Evolutionary conservation across 2,888 invertebrate species (phyloP).

Genomic region (Zonitis immaculata): DNA sequence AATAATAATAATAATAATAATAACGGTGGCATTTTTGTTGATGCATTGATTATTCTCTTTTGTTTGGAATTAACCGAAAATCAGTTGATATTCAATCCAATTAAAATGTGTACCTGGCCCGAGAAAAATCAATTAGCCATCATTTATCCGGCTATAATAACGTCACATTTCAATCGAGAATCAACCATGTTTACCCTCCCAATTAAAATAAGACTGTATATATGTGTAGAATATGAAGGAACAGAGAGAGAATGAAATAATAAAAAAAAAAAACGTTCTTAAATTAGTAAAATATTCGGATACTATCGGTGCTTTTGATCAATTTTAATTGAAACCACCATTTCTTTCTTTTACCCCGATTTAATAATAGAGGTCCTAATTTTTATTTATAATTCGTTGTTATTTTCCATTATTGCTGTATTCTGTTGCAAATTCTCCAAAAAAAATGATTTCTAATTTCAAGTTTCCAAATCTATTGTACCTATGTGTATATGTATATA

Average conservation of each 20-base stretch:
- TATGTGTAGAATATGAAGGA: too few relatives aligned
- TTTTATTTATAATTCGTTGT: background rate
- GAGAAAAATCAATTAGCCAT: slow-evolving; percentile 6
- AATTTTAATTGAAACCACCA: background rate
- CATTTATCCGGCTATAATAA: slow-evolving; percentile 3
- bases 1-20: too few relatives aligned
- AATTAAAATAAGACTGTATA: slow-evolving; percentile 2
- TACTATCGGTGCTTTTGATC: slow-evolving; percentile 1
- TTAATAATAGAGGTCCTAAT: background rate
- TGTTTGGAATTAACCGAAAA: background rate
- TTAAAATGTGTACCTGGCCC: slow-evolving; percentile 6
- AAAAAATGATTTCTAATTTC: background rate
- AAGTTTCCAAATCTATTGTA: background rate
- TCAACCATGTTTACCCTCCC: slow-evolving; percentile 1
- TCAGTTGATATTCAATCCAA: slow-evolving; percentile 1
- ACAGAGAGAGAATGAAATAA: background rate
- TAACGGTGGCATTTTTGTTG: background rate
- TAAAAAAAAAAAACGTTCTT: background rate
- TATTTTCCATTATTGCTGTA: background rate
- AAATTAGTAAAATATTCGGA: background rate
- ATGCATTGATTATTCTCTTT: background rate
- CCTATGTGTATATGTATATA: too few relatives aligned
- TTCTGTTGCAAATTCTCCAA: background rate
- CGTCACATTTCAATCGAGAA: slow-evolving; percentile 6
- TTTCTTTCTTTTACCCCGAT: background rate